Evolutionary conservation across 2,888 invertebrate genomes (phyloP).

Genomic region (Lysandra bellargus): DNA sequence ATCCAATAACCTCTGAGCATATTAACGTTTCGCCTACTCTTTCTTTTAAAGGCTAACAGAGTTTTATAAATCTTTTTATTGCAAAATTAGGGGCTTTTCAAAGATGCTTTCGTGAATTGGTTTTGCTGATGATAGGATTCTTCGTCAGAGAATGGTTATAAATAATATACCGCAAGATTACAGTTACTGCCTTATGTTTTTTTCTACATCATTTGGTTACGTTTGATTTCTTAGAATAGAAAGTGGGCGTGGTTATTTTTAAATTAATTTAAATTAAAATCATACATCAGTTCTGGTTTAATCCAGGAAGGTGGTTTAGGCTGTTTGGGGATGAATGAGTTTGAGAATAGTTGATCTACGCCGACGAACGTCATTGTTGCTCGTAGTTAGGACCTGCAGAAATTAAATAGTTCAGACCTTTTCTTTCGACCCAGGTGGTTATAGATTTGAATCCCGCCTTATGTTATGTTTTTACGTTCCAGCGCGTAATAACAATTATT

Average conservation of each 20-base stretch:
- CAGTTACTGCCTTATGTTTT: background rate
- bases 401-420: no score
- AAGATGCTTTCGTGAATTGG: background rate
- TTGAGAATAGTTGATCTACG: no score
- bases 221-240: background rate
- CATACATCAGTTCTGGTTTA: background rate
- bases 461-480: no score
- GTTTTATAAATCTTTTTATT: background rate
- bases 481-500: no score
- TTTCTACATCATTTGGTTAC: background rate
- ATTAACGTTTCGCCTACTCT: background rate
- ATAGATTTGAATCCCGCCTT: no score
- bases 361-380: no score
- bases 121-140: slow-evolving; percentile 5
- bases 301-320: no score
- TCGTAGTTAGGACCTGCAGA: no score
- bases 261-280: no score
- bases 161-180: background rate
- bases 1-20: background rate
- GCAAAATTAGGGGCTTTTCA: slow-evolving; percentile 3
- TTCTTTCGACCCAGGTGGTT: no score
- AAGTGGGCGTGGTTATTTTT: background rate
- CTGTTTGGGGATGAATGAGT: no score
- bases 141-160: background rate
- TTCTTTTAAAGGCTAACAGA: background rate